phyloP scores from a whole-genome alignment of 2,113 vertebrate species.

The Acanthisitta chloris region DNA sequence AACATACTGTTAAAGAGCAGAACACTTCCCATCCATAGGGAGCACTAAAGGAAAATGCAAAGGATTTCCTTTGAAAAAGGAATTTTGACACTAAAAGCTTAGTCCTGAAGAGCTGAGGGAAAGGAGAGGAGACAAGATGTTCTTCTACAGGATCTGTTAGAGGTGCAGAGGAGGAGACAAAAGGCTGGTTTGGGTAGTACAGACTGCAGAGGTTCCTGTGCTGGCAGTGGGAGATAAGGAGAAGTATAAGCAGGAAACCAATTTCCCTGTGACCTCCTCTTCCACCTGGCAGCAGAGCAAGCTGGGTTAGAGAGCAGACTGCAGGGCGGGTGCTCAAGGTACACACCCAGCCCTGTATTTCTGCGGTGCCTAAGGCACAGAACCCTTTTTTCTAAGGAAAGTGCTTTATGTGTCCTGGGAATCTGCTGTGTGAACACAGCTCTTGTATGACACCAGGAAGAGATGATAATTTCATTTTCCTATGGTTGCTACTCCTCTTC shows the following conservation, averaged over 20 bases:
- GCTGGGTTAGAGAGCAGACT: background rate
- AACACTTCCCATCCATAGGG: background rate
- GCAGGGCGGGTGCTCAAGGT: background rate
- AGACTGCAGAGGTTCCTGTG: background rate
- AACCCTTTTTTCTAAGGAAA: background rate
- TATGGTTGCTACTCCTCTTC: background rate
- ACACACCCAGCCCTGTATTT: background rate
- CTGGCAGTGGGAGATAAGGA: background rate
- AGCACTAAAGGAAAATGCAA: background rate
- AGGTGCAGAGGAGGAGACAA: background rate
- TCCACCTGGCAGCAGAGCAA: background rate
- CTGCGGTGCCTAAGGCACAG: background rate
- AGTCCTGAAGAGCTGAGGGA: background rate
- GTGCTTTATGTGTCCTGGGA: accelerated
- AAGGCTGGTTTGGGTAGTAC: background rate
- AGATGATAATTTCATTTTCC: background rate
- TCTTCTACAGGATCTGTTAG: background rate
- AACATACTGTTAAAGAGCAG: background rate
- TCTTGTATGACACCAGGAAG: background rate
- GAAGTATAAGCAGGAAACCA: background rate
- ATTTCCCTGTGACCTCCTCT: background rate
- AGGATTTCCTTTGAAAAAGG: background rate
- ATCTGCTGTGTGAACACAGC: background rate
- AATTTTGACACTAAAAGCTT: background rate
- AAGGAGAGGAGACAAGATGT: background rate